Conservation (phyloP, 2,113 vertebrate species). For the Hemibates koningsi region DNA sequence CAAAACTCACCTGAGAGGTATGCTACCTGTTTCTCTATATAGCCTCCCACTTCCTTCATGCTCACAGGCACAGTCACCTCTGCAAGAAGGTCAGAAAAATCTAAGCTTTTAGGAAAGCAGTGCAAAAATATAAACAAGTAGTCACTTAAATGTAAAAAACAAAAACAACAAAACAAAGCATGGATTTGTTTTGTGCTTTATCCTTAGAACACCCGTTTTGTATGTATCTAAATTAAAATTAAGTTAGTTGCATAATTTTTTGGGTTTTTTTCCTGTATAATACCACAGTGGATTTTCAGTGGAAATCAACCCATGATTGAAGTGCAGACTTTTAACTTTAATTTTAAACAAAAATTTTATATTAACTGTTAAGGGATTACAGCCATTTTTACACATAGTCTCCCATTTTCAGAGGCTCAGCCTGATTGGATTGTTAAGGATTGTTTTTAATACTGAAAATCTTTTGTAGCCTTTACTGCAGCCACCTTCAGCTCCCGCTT, state of each 20-base stretch:
- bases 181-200: background rate
- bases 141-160: background rate
- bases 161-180: background rate
- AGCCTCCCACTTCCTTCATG: slow-evolving; percentile 82
- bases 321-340: background rate
- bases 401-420: background rate
- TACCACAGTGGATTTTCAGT: background rate
- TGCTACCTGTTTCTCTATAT: slow-evolving; percentile 88
- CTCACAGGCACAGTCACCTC: slow-evolving; percentile 73
- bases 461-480: background rate
- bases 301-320: background rate
- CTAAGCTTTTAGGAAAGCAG: background rate
- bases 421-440: background rate
- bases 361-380: background rate
- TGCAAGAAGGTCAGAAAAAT: slow-evolving; percentile 38
- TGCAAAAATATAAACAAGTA: background rate
- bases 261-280: accelerated
- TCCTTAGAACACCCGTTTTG: accelerated
- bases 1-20: slow-evolving; percentile 87
- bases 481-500: background rate
- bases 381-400: background rate
- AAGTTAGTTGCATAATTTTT: background rate
- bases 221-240: accelerated
- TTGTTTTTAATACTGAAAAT: background rate
- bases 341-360: accelerated